Conservation (phyloP, 2,113 vertebrate genomes). For the Grammomys dolichurus region DNA sequence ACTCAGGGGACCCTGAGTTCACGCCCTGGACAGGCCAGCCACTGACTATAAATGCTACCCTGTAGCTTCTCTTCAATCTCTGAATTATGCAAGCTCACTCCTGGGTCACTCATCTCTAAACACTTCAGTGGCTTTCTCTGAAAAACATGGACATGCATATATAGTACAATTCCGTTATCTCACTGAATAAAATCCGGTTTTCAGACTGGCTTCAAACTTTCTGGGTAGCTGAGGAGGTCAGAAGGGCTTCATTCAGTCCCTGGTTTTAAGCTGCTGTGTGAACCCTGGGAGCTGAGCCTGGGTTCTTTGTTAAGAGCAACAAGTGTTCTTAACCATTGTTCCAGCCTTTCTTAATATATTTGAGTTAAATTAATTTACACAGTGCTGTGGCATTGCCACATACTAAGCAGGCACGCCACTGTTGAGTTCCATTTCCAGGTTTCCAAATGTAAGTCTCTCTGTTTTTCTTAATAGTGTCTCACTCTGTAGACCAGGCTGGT, state of each 20-base stretch:
- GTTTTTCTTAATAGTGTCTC: neutral
- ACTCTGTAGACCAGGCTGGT: neutral
- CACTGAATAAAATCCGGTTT: neutral
- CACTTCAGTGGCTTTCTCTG: conserved; percentile 16
- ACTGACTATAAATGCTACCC: neutral
- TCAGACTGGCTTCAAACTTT: neutral
- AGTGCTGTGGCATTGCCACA: neutral
- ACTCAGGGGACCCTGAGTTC: neutral
- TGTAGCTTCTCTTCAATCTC: conserved; percentile 30
- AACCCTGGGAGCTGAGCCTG: neutral
- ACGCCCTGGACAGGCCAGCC: neutral
- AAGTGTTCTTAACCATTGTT: neutral
- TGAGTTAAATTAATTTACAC: neutral
- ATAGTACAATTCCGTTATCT: neutral
- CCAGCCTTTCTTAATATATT: neutral
- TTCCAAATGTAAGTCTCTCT: neutral
- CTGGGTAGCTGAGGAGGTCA: neutral
- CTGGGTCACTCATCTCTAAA: conserved; percentile 35
- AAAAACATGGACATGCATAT: conserved; percentile 9
- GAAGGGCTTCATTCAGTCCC: neutral
- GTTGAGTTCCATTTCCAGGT: neutral
- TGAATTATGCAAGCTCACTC: conserved; percentile 7
- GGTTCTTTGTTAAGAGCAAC: neutral
- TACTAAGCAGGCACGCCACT: neutral
- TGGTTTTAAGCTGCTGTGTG: neutral